Percentiles rank a stretch among this genome's conserved stretches.
phyloP scores from a whole-genome alignment of 2,888 invertebrate species.

The Tribolium freemani region DNA sequence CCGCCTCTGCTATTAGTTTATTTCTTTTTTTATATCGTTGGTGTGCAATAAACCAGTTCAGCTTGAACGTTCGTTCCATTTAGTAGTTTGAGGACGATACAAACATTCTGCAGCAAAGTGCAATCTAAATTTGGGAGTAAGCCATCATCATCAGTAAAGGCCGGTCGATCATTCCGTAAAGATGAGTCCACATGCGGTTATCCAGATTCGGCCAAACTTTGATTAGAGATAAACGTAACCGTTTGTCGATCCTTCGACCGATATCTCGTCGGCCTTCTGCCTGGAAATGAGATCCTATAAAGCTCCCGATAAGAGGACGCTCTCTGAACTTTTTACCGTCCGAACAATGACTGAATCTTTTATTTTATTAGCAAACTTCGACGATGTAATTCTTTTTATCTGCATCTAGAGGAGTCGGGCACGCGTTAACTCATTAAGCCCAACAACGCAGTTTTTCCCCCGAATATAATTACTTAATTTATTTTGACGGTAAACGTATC shows the following conservation, averaged over 20 bases:
- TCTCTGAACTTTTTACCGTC: constrained; percentile 56
- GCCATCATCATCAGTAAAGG: constrained; percentile 37
- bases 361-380: constrained; percentile 57
- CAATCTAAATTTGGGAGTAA: constrained; percentile 33
- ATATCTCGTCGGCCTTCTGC: constrained; percentile 41
- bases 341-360: constrained; percentile 60
- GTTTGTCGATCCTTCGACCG: constrained; percentile 30
- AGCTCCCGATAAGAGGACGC: constrained; percentile 51
- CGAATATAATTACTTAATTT: constrained; percentile 61
- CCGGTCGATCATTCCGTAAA: constrained; percentile 3
- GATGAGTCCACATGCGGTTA: constrained; percentile 31
- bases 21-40: constrained; percentile 16
- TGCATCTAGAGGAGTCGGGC: constrained; percentile 32
- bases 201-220: constrained; percentile 34
- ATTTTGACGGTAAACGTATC: constrained; percentile 53
- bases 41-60: constrained; percentile 26
- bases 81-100: neutral
- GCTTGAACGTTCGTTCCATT: constrained; percentile 33
- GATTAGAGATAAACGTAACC: constrained; percentile 42
- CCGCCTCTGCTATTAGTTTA: constrained; percentile 9
- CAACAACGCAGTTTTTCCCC: constrained; percentile 51
- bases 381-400: constrained; percentile 53
- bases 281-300: constrained; percentile 55
- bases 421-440: constrained; percentile 51
- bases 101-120: constrained; percentile 20